Evolutionary conservation across 2,888 invertebrate species (phyloP).

Genomic region (Chouioia cunea): DNA sequence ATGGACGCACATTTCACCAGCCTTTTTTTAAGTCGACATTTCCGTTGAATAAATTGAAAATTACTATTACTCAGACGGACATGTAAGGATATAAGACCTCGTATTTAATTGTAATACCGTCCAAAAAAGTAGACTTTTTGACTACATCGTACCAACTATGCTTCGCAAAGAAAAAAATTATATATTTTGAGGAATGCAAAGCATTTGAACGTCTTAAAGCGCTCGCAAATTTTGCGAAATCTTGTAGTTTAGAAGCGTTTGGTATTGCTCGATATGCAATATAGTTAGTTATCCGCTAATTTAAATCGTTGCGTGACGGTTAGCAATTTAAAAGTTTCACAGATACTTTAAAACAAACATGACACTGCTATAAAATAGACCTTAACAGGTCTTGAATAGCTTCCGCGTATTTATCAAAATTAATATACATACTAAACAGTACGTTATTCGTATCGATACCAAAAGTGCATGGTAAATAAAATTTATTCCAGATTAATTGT

Average conservation of each 20-base stretch:
- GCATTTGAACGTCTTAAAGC: slow-evolving; percentile 24
- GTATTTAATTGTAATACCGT: slow-evolving; percentile 23
- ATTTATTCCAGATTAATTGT: slow-evolving; percentile 39
- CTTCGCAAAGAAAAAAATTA: slow-evolving; percentile 20
- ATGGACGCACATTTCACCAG: slow-evolving; percentile 48
- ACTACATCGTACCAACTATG: slow-evolving; percentile 34
- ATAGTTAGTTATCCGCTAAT: slow-evolving; percentile 31
- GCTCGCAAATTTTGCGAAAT: slow-evolving; percentile 27
- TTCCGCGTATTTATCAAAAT: slow-evolving; percentile 26
- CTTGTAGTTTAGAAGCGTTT: slow-evolving; percentile 33
- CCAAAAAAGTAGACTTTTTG: slow-evolving; percentile 23
- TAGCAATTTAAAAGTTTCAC: slow-evolving; percentile 40
- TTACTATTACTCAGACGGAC: slow-evolving; percentile 29
- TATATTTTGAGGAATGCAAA: slow-evolving; percentile 44
- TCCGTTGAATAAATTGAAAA: slow-evolving; percentile 40
- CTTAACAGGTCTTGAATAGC: slow-evolving; percentile 4
- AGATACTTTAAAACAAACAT: slow-evolving; percentile 41
- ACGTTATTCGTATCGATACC: slow-evolving; percentile 40
- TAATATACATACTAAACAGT: slow-evolving; percentile 30
- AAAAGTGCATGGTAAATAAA: slow-evolving; percentile 18
- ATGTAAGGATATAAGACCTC: slow-evolving; percentile 25
- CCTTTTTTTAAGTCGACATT: slow-evolving; percentile 46
- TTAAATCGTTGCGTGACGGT: slow-evolving; percentile 31
- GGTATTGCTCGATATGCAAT: slow-evolving; percentile 41
- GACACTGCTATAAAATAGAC: slow-evolving; percentile 33